Evolutionary conservation across 2,888 invertebrate genomes (phyloP), one percentile per base, ranked within the genome.

Genomic region (Dryobotodes eremita): DNA sequence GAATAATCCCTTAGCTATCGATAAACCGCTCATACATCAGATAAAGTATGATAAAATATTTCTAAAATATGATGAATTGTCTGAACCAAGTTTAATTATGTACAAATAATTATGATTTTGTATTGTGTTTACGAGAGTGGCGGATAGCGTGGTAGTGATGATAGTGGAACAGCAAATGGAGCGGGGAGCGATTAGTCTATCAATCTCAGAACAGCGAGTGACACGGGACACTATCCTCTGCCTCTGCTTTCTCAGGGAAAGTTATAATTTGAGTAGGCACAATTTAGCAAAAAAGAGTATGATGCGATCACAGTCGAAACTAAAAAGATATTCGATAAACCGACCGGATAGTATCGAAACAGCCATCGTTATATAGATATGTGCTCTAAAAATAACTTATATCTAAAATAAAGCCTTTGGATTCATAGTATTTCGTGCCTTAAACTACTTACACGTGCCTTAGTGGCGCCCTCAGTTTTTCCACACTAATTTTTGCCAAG

Each of bases 1-100:
- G 91, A 93, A 89, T 93, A 93, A 93, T 92, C 92, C 90, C 53
- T 20, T 71, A 62, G 23, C 46, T 81, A 72, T 59, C 36, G 82
- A 76, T 75, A 70, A 62, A 23, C 59, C 10, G 50, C 17, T 36
- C 55, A 48, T 26, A 57, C 8, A 36, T 62, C 48, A 64, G 83
- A 83, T 86, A 82, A 82, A 69, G 46, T 59, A 48, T 69, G 83
- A 85, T 80, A 86, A 75, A 72, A 70, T 46, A 50, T 46, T 46
- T 46, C 46, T 46, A 46, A 46, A 46, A 46, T 46, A 57, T 48
- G 15, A 59, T 71, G 64, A 31, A 74, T 76, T 26, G 70, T 57
- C 20, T 62, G 13, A 61, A 61, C 11, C 42, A 57, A 73, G 26
- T 68, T 20, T 68, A 46, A 68, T 68, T 61, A 61, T 10, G 6